Conservation (phyloP, 2,113 vertebrate species). For the Psilopogon haemacephalus region DNA sequence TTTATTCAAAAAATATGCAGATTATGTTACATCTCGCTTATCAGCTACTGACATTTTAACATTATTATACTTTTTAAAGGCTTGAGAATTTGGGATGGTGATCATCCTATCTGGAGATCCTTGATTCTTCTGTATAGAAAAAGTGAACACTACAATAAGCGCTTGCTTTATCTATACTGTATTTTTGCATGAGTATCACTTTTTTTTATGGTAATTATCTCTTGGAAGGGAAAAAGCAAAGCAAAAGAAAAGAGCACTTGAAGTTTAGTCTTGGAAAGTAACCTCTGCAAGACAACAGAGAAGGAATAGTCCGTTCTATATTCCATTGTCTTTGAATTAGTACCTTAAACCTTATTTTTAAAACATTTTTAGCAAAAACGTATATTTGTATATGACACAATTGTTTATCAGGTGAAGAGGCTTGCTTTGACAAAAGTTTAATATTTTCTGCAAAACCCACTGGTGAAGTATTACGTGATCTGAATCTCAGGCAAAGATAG, state of each 20-base stretch:
- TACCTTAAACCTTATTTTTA: constrained; percentile 79
- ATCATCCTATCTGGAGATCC: background rate
- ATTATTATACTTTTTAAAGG: too few relatives aligned
- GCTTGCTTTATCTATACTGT: background rate
- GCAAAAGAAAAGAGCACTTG: background rate
- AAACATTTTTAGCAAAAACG: constrained; percentile 74
- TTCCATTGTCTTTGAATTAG: constrained; percentile 75
- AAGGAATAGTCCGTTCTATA: constrained; percentile 76
- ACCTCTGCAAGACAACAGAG: background rate
- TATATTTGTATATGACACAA: constrained; percentile 76
- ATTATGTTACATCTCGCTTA: too few relatives aligned
- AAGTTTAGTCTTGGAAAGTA: background rate
- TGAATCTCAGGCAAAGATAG: constrained; percentile 14
- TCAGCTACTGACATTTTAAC: too few relatives aligned
- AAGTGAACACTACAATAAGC: background rate
- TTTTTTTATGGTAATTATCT: background rate
- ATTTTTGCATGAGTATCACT: background rate
- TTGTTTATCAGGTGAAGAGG: constrained; percentile 73
- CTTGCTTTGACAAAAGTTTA: constrained; percentile 56
- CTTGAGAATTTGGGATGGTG: too few relatives aligned
- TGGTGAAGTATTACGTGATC: constrained; percentile 10
- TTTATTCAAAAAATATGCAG: too few relatives aligned
- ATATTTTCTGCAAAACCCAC: constrained; percentile 8
- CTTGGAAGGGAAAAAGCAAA: background rate
- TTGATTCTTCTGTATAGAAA: background rate